phyloP scores from a whole-genome alignment of 1,140 invertebrate genomes.

The Diachasma alloeum region DNA sequence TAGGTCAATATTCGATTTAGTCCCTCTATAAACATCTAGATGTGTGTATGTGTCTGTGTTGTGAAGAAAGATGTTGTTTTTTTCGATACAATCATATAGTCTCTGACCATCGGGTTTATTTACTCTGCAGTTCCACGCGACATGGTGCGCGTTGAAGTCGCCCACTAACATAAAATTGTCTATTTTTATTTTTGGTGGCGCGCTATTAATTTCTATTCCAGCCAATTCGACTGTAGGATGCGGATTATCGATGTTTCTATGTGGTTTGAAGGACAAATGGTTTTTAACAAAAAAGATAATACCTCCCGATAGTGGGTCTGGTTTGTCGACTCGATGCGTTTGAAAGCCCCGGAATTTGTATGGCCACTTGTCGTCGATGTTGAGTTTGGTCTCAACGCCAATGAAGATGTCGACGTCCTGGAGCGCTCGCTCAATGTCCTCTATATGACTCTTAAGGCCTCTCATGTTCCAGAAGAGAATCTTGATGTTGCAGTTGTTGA shows the following conservation, averaged over 20 bases:
- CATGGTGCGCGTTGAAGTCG: background rate
- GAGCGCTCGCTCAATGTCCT: background rate
- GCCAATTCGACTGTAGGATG: background rate
- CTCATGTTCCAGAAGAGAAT: constrained; percentile 13
- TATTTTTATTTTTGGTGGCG: background rate
- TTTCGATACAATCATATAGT: constrained; percentile 5
- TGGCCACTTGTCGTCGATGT: background rate
- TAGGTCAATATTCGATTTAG: constrained; percentile 22
- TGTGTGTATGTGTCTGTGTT: background rate
- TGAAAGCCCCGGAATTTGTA: constrained; percentile 7
- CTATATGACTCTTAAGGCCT: background rate
- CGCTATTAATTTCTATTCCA: constrained; percentile 8
- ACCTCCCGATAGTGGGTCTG: background rate
- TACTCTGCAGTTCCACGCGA: constrained; percentile 3
- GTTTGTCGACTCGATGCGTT: background rate
- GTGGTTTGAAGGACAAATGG: background rate
- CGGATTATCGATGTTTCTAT: background rate
- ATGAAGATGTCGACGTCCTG: background rate
- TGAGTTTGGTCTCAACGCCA: background rate
- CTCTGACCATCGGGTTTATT: constrained; percentile 1
- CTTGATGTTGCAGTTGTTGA: background rate
- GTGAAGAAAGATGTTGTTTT: constrained; percentile 3
- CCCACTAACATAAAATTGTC: too few relatives aligned
- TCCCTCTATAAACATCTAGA: background rate
- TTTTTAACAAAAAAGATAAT: constrained; percentile 7